Evolutionary conservation across 2,888 invertebrate species (phyloP).

Genomic region (Rhagonycha lutea): DNA sequence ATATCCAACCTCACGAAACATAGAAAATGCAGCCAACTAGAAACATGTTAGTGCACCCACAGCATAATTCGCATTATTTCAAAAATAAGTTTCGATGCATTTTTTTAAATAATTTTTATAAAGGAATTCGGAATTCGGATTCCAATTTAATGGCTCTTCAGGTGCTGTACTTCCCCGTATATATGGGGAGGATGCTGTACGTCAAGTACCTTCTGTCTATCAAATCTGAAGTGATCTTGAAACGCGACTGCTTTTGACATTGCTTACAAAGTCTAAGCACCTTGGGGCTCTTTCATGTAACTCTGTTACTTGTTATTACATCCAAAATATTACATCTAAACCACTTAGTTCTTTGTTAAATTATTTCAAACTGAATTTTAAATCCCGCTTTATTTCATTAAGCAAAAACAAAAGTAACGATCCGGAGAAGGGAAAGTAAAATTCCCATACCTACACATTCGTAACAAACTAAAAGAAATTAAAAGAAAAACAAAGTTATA

Average conservation of each 20-base stretch:
- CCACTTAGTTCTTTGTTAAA: not conserved
- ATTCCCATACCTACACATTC: not conserved
- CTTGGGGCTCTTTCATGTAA: slow-evolving; percentile 21
- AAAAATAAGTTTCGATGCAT: not conserved
- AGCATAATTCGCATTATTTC: not conserved
- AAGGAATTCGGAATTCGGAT: slow-evolving; percentile 14
- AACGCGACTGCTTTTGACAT: slow-evolving; percentile 36
- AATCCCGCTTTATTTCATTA: not conserved
- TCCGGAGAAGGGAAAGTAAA: not conserved
- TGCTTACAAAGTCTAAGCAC: slow-evolving; percentile 24
- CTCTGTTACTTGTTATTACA: slow-evolving; percentile 23
- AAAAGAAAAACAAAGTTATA: slow-evolving; percentile 8
- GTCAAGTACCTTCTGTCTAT: slow-evolving; percentile 30
- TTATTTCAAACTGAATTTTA: not conserved
- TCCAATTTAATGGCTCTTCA: slow-evolving; percentile 26
- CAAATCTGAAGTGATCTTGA: slow-evolving; percentile 32
- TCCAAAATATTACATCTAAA: slow-evolving; percentile 19
- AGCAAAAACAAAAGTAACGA: not conserved
- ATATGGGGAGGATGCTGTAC: slow-evolving; percentile 27
- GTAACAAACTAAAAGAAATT: not conserved
- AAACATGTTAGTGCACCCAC: slow-evolving; percentile 4
- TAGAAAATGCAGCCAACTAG: not conserved
- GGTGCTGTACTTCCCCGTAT: slow-evolving; percentile 22
- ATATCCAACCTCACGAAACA: slow-evolving; percentile 10
- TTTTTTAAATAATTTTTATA: slow-evolving; percentile 11